Evolutionary conservation across 2,113 vertebrate genomes (phyloP).

Genomic region (Litocranius walleri): DNA sequence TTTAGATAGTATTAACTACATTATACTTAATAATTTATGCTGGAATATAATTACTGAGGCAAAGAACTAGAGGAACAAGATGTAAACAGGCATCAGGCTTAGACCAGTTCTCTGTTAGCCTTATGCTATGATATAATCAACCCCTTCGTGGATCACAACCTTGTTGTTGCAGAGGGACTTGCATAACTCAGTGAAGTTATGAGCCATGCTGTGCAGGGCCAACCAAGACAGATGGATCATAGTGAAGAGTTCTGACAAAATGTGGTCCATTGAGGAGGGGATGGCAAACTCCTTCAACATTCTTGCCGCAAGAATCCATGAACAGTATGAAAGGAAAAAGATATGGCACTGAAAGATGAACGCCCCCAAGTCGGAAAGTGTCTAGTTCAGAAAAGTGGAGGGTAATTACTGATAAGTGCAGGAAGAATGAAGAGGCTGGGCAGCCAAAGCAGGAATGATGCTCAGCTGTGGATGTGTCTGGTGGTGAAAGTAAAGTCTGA

Average conservation of each 20-base stretch:
- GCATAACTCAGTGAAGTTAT: not conserved
- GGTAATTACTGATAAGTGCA: not conserved
- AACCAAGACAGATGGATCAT: not conserved
- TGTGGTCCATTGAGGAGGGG: not conserved
- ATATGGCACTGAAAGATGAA: not conserved
- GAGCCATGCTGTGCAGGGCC: not conserved
- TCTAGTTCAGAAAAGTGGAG: not conserved
- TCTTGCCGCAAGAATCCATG: not conserved
- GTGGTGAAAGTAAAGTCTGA: not conserved
- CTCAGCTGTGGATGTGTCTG: not conserved
- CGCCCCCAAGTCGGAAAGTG: accelerated
- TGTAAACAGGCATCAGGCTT: not conserved
- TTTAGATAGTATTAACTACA: not conserved
- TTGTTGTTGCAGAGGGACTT: not conserved
- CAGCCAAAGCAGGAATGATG: not conserved
- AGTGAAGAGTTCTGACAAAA: not conserved
- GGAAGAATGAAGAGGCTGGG: not conserved
- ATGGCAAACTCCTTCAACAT: not conserved
- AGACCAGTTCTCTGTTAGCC: not conserved
- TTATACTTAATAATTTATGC: not conserved
- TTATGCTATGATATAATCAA: not conserved
- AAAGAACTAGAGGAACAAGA: not conserved
- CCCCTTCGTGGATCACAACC: not conserved
- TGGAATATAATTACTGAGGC: not conserved
- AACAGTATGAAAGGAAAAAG: not conserved